Base-by-base conservation (phyloP, 2,888 invertebrate genomes). In the Drosophila flavopinicola region DNA sequence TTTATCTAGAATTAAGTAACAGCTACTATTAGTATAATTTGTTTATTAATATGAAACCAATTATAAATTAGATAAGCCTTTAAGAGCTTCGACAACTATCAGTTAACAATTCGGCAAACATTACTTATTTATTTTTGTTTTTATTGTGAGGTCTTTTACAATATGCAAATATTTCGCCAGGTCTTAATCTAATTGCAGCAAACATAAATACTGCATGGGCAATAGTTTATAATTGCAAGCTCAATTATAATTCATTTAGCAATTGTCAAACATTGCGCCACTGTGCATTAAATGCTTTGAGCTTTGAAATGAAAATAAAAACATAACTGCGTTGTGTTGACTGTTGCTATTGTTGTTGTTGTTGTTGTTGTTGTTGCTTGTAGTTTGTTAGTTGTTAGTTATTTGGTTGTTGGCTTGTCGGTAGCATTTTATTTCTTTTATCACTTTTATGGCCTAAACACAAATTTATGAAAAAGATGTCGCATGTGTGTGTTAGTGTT, bases 251-350 rank as follows among this genome's bases (percentile, higher is more conserved):
- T n/a, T n/a, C n/a, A n/a, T 13, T 4, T 20, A 20, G 20, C 20
- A 1, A n/a, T 51, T 29, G 29, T 6, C 5, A 4, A 11, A 6
- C 3, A 5, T 41, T 20, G 32, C 5, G 25, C 68, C 86, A 80
- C 79, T 70, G 70, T 80, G 67, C 57, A 42, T 57, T 49, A 59
- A 68, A 68, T 66, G 60, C 54, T 58, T 44, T 60, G 42, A 48
- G 66, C 68, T 78, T 59, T 78, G 59, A 73, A 76, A 76, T 85
- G 61, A 85, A 78, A 76, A 78, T 74, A 83, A 68, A 79, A 78
- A 85, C 70, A 80, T 85, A 80, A 73, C 83, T 70, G 79, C 61
- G n/a, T n/a, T 57, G 48, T 44, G 52, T 48, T 76, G 57, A 65
- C 48, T 61, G 41, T 66, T 54, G 63, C 59, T 64, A 73, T 60